Evolutionary conservation across 2,797 vertebrate genomes (phyloP).

Genomic region (Xiphophorus birchmanni): DNA sequence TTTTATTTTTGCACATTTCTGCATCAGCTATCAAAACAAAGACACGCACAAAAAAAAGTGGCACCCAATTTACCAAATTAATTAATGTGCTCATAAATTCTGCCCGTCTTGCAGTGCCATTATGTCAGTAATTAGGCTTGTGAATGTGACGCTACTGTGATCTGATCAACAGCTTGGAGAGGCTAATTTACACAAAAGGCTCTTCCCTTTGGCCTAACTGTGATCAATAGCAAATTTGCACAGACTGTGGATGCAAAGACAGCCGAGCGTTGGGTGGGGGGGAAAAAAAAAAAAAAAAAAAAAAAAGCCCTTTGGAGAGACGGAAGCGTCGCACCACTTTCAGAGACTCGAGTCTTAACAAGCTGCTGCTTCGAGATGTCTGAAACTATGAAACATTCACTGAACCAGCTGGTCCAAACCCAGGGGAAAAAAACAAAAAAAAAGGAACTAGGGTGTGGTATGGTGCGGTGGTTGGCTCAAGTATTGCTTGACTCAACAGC

Average conservation of each 20-base stretch:
- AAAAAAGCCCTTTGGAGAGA: slow-evolving; percentile 38
- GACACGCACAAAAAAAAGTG: neutral
- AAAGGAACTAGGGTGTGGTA: slow-evolving; percentile 36
- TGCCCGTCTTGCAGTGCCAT: slow-evolving; percentile 7
- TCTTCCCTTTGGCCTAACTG: slow-evolving; percentile 10
- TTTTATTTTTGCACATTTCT: neutral
- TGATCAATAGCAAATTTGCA: slow-evolving; percentile 37
- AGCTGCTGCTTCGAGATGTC: slow-evolving; percentile 62
- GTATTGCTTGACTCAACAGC: slow-evolving; percentile 61
- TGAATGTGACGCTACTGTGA: slow-evolving; percentile 7
- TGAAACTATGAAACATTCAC: slow-evolving; percentile 57
- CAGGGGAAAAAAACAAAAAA: slow-evolving; percentile 35
- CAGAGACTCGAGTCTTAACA: slow-evolving; percentile 56
- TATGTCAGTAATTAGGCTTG: slow-evolving; percentile 15
- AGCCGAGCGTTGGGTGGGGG: slow-evolving; percentile 48
- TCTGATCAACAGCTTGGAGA: slow-evolving; percentile 4
- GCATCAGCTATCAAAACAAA: slow-evolving; percentile 12
- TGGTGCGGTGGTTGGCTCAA: slow-evolving; percentile 29
- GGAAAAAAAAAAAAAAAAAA: slow-evolving; percentile 4
- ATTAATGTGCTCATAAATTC: slow-evolving; percentile 9
- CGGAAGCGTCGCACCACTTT: slow-evolving; percentile 50
- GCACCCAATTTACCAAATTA: slow-evolving; percentile 18
- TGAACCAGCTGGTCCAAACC: slow-evolving; percentile 39
- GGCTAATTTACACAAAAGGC: slow-evolving; percentile 9
- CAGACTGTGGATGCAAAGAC: slow-evolving; percentile 42